Evolutionary conservation across 2,113 vertebrate species (phyloP), one percentile per base, ranked within the genome.

Genomic region (Daboia siamensis): DNA sequence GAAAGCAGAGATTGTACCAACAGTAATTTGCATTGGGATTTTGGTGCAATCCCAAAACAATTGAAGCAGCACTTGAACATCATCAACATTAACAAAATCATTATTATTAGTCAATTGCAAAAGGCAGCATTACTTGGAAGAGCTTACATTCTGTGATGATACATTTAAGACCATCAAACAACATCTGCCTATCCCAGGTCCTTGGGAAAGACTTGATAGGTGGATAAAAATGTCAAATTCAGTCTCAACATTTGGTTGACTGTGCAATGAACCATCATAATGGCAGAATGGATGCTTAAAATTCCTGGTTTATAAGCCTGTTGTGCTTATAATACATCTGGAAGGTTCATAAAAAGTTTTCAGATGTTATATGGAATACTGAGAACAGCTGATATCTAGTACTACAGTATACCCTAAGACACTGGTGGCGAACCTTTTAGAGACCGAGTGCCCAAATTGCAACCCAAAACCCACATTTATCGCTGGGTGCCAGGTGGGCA

Each of bases 271-370:
- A 89, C 29, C 57, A 89, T 59, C 39, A 24, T 46, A 89, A n/a
- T 59, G 56, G 44, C 56, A 86, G 23, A 86, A 86, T 56, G 21
- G 26, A 57, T 39, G n/a, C 55, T 55, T 26, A 46, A 80, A 80
- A 52, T 4, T 64, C 44, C 5, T 52, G 57, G 4, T 15, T 56
- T 92, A 52, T 0, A 52, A 89, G 86, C 64, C 13, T 91, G 12
- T n/a, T 24, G 69, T 88, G 87, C 44, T 88, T 90, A 5, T 59
- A 91, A 10, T 85, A 80, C 56, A 94, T 93, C 55, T 95, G 46
- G 64, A 94, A 92, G 1, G 21, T 86, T 90, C 86, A 23, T 55
- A 48, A 88, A 48, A 52, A 4, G 3, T 87, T 61, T 93, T 61
- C 8, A 54, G 85, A 26, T 69, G 33, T 87, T 87, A 21, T 23